phyloP scores from a whole-genome alignment of 2,797 vertebrate species.

The Cossypha heuglini region DNA sequence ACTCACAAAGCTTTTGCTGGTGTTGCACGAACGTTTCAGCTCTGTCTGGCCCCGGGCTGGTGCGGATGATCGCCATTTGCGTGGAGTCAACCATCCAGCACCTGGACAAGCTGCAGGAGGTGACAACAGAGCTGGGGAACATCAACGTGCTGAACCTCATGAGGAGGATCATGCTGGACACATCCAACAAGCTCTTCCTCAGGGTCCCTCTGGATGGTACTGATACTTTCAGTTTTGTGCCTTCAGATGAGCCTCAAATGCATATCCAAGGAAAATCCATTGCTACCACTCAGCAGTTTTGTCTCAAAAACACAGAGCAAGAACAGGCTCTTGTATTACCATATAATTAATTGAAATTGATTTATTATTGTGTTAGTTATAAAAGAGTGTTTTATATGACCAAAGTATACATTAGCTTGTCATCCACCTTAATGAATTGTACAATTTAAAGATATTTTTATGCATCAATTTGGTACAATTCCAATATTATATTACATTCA shows the following conservation, averaged over 20 bases:
- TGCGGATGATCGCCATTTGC: conserved; percentile 82
- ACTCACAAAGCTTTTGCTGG: accelerated
- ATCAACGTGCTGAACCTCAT: conserved; percentile 87
- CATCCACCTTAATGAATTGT: neutral
- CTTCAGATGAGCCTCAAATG: neutral
- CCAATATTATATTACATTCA: neutral
- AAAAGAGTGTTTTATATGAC: neutral
- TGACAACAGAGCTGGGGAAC: conserved; percentile 74
- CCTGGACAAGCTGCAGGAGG: conserved; percentile 80
- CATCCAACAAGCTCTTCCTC: conserved; percentile 90
- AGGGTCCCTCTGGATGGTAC: conserved; percentile 89
- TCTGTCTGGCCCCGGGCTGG: conserved; percentile 87
- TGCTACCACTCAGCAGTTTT: neutral
- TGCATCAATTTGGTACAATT: neutral
- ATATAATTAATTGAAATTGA: neutral
- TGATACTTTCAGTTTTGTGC: neutral
- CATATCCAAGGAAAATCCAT: neutral
- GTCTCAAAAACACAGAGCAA: neutral
- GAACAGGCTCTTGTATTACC: neutral
- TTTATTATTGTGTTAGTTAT: neutral
- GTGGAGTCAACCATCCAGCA: conserved; percentile 80
- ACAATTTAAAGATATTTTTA: neutral
- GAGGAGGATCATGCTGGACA: conserved; percentile 87
- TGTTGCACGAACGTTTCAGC: conserved; percentile 70
- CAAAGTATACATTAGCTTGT: neutral